Conservation (phyloP, 2,797 vertebrate genomes). For the Echeneis naucrates region DNA sequence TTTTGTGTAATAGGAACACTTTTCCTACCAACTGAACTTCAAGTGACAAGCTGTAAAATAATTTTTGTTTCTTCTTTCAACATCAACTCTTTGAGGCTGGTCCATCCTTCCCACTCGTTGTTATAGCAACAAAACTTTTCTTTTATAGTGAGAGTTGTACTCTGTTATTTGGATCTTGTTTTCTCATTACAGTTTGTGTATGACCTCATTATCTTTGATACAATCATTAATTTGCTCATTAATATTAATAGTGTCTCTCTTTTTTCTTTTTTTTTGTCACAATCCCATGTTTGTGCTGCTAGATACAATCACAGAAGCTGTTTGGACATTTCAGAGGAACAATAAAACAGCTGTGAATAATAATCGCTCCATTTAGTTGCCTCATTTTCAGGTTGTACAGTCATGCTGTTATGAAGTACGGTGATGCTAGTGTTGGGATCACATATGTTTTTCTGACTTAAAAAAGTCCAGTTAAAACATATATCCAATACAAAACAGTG, state of each 20-base stretch:
- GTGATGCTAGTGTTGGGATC: not conserved
- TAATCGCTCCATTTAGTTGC: not conserved
- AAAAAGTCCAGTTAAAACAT: not conserved
- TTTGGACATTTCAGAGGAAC: not conserved
- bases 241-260: not conserved
- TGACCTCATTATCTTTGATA: not conserved
- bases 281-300: not conserved
- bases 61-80: too few relatives aligned
- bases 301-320: not conserved
- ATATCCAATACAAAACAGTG: too few relatives aligned
- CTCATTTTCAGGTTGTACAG: not conserved
- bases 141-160: not conserved
- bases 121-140: not conserved
- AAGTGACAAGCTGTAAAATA: too few relatives aligned
- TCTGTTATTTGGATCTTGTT: not conserved
- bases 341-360: not conserved
- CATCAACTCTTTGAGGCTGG: not conserved
- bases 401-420: not conserved
- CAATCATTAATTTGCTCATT: not conserved
- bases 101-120: too few relatives aligned
- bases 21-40: too few relatives aligned
- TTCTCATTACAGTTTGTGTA: not conserved
- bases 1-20: too few relatives aligned
- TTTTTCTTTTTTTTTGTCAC: not conserved
- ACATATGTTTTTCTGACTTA: not conserved